These are phyloP conservation scores for Drosophila sordidula DNA, from an alignment of 2,888 invertebrate genomes.

Conservation along the genomic window DNA sequence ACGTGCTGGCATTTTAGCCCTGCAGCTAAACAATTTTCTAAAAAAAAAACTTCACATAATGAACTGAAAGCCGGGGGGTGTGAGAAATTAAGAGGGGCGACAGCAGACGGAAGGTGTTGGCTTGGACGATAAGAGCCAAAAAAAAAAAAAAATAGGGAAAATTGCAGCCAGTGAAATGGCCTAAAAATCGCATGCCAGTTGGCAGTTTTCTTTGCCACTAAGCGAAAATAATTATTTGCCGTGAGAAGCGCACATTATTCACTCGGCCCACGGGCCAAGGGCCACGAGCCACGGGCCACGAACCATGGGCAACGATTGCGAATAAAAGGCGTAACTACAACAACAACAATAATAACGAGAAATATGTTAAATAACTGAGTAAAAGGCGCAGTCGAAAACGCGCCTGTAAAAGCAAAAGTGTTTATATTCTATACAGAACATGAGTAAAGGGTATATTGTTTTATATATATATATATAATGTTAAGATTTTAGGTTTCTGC, in stretches of 20 bases:
- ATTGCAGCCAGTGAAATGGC: conserved; percentile 53
- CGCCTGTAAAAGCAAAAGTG: conserved; percentile 69
- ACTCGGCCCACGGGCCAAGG: conserved; percentile 41
- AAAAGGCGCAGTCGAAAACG: conserved; percentile 52
- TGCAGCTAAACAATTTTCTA: conserved; percentile 56
- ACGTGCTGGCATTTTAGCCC: conserved; percentile 71
- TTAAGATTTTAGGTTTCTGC: too few relatives aligned
- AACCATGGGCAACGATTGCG: neutral
- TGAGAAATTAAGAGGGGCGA: conserved; percentile 6
- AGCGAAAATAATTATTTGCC: conserved; percentile 83
- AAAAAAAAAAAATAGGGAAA: conserved; percentile 16
- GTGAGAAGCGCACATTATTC: conserved; percentile 82
- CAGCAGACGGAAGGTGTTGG: conserved; percentile 30
- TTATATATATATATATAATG: too few relatives aligned
- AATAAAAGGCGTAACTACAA: conserved; percentile 31
- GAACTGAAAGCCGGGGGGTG: conserved; percentile 48
- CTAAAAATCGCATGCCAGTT: conserved; percentile 71
- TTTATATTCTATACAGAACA: conserved; percentile 23
- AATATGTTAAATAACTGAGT: conserved; percentile 68
- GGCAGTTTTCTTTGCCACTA: conserved; percentile 60
- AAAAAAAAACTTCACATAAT: conserved; percentile 63
- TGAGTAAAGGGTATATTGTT: neutral
- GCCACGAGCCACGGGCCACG: neutral
- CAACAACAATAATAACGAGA: conserved; percentile 21
- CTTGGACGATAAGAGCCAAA: conserved; percentile 35